Evolutionary conservation across 2,113 vertebrate genomes (phyloP).

Genomic region (Rutilus rutilus): DNA sequence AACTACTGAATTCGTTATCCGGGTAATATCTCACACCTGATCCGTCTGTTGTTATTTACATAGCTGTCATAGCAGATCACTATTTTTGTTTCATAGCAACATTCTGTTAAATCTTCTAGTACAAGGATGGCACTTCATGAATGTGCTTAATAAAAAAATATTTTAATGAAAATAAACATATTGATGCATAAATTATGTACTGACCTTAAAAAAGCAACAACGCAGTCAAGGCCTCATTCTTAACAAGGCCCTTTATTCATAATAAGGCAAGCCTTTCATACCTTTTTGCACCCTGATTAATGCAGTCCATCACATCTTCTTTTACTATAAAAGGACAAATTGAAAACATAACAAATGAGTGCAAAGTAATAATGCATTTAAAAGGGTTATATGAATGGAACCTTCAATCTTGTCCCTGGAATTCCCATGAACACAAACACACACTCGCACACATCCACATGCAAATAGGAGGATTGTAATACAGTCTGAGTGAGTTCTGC

Average conservation of each 20-base stretch:
- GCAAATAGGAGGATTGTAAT: constrained; percentile 78
- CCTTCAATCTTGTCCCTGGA: neutral
- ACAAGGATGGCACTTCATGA: neutral
- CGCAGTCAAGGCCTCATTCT: constrained; percentile 4
- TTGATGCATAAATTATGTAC: neutral
- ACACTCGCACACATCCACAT: constrained; percentile 70
- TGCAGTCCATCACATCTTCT: neutral
- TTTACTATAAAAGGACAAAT: neutral
- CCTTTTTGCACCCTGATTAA: neutral
- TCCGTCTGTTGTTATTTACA: neutral
- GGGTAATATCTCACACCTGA: neutral
- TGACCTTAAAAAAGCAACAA: constrained; percentile 13
- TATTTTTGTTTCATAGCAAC: constrained; percentile 18
- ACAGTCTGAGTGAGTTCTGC: constrained; percentile 76
- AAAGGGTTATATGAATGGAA: constrained; percentile 1
- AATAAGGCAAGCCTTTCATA: neutral
- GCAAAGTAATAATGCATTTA: constrained; percentile 8
- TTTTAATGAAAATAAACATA: constrained; percentile 6
- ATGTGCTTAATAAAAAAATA: neutral
- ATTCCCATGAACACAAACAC: constrained; percentile 55
- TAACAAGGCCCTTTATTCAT: neutral
- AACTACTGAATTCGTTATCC: neutral
- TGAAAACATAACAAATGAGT: constrained; percentile 1
- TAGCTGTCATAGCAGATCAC: neutral
- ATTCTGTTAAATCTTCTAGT: neutral